A percentile compares a stretch with the other conserved stretches of the same genome.
phyloP scores from a whole-genome alignment of 2,113 vertebrate species.

The Muntiacus muntjak region DNA sequence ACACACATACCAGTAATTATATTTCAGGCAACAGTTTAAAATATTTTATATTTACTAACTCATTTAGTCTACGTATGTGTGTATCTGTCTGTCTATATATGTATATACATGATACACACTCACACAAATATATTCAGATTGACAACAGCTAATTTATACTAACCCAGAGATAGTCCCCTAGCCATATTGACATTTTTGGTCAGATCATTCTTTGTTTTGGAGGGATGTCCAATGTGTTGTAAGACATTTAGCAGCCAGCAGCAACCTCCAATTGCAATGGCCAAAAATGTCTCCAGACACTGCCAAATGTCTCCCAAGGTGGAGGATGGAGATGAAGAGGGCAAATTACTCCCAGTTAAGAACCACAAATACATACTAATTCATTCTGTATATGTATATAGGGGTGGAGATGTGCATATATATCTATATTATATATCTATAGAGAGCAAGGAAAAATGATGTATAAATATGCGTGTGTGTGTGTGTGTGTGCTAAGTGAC shows the following conservation, averaged over 20 bases:
- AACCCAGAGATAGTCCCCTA: background rate
- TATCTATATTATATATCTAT: background rate
- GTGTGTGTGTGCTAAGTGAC: background rate
- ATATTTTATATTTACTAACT: background rate
- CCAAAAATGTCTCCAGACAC: background rate
- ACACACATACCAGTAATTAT: background rate
- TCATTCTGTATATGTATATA: background rate
- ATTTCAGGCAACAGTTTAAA: background rate
- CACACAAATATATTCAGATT: background rate
- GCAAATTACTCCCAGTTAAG: background rate
- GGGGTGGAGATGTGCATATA: background rate
- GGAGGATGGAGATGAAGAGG: rapidly evolving
- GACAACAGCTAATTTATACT: background rate
- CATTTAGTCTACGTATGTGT: background rate
- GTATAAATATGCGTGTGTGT: background rate
- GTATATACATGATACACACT: background rate
- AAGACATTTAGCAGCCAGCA: background rate
- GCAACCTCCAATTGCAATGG: background rate
- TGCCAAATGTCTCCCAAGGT: background rate
- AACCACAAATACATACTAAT: background rate
- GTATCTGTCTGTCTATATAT: background rate
- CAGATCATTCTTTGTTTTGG: background rate
- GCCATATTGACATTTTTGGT: background rate
- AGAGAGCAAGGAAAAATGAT: background rate
- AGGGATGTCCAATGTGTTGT: background rate